Evolutionary conservation across 2,888 invertebrate genomes (phyloP).

Genomic region (Schizotus pectinicornis): DNA sequence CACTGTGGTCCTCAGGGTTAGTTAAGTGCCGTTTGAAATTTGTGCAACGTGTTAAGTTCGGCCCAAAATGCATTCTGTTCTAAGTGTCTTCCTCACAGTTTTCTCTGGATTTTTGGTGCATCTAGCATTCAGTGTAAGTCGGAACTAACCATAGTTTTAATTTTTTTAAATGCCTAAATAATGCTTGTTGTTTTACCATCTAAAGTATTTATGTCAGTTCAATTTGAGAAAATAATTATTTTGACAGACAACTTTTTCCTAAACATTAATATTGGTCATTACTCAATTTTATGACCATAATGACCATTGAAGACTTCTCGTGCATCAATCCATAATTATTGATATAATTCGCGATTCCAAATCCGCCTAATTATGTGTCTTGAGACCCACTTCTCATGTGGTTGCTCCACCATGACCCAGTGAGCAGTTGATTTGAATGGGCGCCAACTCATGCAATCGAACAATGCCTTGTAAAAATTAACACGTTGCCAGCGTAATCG

Average conservation of each 20-base stretch:
- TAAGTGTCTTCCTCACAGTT: conserved; percentile 38
- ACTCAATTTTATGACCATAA: neutral
- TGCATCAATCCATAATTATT: conserved; percentile 16
- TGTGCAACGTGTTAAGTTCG: conserved; percentile 7
- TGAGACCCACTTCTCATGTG: conserved; percentile 30
- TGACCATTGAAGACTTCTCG: too few relatives aligned
- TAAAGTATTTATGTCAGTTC: too few relatives aligned
- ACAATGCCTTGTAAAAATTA: conserved; percentile 32
- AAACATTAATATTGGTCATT: too few relatives aligned
- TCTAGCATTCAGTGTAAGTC: conserved; percentile 50
- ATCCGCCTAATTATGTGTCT: conserved; percentile 1
- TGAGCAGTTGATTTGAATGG: conserved; percentile 28
- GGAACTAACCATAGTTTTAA: neutral
- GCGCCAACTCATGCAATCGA: conserved; percentile 25
- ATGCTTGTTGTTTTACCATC: too few relatives aligned
- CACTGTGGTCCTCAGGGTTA: conserved; percentile 14
- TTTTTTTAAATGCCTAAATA: too few relatives aligned
- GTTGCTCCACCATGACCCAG: conserved; percentile 30
- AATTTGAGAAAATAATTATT: too few relatives aligned
- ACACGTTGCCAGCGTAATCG: conserved; percentile 10
- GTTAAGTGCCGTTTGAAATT: conserved; percentile 12
- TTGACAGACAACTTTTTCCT: too few relatives aligned
- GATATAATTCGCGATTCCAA: conserved; percentile 3
- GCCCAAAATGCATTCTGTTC: too few relatives aligned
- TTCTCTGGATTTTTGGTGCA: conserved; percentile 50